Conservation (phyloP, 2,113 vertebrate genomes). For the Sardina pilchardus region DNA sequence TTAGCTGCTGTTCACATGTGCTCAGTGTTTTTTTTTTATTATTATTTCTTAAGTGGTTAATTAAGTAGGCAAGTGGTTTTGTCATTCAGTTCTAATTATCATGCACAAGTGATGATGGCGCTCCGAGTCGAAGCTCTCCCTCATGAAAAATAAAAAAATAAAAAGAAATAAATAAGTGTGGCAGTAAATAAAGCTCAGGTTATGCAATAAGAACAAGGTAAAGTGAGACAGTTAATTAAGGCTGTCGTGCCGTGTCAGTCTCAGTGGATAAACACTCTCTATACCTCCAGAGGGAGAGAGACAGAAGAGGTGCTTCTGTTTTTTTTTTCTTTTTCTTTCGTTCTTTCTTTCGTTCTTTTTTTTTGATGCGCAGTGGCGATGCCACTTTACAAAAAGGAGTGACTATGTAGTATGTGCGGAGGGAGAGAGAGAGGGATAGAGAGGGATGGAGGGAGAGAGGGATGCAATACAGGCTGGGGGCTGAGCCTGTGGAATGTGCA, state of each 20-base stretch:
- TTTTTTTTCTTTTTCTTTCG: background rate
- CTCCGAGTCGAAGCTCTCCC: conserved; percentile 66
- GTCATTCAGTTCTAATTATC: conserved; percentile 76
- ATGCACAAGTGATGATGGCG: conserved; percentile 68
- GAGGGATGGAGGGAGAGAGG: background rate
- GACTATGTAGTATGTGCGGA: background rate
- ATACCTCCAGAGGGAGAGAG: conserved; percentile 71
- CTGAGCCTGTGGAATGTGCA: background rate
- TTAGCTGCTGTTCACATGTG: conserved; percentile 35
- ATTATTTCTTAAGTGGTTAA: conserved; percentile 71
- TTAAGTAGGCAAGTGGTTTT: conserved; percentile 73
- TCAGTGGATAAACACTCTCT: conserved; percentile 76
- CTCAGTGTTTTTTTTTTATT: conserved; percentile 55
- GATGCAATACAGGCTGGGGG: background rate
- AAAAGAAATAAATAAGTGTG: conserved; percentile 56
- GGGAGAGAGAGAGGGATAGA: background rate
- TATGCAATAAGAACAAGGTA: conserved; percentile 65
- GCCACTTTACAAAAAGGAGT: background rate
- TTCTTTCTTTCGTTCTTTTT: background rate
- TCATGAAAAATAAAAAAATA: conserved; percentile 66
- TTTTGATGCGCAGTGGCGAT: background rate
- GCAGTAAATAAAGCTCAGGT: conserved; percentile 51
- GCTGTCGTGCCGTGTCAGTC: conserved; percentile 71
- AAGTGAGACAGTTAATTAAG: conserved; percentile 74
- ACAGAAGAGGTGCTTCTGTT: background rate